Evolutionary conservation across 2,888 invertebrate genomes (phyloP).

Genomic region (Aphodius granarius): DNA sequence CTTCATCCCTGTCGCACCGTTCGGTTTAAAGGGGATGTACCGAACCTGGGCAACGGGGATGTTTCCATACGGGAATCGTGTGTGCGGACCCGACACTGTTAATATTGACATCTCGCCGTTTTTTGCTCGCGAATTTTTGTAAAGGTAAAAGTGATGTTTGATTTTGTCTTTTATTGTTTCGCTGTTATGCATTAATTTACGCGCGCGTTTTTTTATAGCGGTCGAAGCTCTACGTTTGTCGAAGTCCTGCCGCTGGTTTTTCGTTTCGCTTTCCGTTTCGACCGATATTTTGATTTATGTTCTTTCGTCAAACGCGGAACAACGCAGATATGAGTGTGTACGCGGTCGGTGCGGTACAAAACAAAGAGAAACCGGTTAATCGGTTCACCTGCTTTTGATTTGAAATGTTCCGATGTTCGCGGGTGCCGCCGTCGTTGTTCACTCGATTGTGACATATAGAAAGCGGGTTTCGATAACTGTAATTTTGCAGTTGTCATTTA

Average conservation of each 20-base stretch:
- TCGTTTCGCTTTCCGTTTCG: slow-evolving; percentile 20
- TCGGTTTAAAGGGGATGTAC: slow-evolving; percentile 40
- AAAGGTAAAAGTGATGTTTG: slow-evolving; percentile 51
- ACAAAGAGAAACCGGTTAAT: not conserved
- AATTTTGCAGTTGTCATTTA: not conserved
- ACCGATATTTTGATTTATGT: slow-evolving; percentile 23
- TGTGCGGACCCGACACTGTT: slow-evolving; percentile 39
- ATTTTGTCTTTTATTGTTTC: slow-evolving; percentile 49
- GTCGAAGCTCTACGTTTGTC: not conserved
- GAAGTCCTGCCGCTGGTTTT: slow-evolving; percentile 5
- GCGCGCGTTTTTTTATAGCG: slow-evolving; percentile 8
- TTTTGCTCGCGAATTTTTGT: slow-evolving; percentile 46
- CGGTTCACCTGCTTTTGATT: not conserved
- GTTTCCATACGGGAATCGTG: slow-evolving; percentile 31
- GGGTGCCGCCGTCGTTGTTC: not conserved
- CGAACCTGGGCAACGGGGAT: slow-evolving; percentile 29
- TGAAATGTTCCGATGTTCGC: not conserved
- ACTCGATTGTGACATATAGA: not conserved
- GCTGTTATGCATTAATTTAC: slow-evolving; percentile 35
- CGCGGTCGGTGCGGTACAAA: not conserved
- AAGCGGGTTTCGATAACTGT: not conserved
- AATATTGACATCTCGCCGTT: slow-evolving; percentile 48
- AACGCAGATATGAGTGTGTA: not conserved
- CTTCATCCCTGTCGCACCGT: slow-evolving; percentile 29
- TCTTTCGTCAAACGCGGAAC: slow-evolving; percentile 9